These are phyloP conservation scores for Haemorhous mexicanus DNA, from an alignment of 2,113 vertebrate species.

Conservation along the genomic window DNA sequence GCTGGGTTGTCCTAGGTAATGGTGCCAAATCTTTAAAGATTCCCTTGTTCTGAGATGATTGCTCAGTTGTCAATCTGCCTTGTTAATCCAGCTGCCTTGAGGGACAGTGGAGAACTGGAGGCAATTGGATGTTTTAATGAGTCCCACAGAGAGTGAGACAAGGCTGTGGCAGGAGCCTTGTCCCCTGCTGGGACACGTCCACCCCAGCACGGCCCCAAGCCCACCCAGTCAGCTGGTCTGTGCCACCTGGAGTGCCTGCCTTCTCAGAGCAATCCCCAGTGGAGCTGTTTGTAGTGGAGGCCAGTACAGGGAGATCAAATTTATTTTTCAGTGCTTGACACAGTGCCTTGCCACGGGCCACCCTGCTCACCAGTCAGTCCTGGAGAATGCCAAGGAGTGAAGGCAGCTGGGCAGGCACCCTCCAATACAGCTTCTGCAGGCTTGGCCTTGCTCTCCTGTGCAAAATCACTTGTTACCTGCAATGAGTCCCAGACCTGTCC, in stretches of 20 bases:
- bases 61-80: background rate
- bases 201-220: fast-evolving
- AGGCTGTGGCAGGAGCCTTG: background rate
- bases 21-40: background rate
- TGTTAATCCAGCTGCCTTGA: background rate
- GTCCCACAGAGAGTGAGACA: background rate
- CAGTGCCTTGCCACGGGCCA: background rate
- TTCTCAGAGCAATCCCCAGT: fast-evolving
- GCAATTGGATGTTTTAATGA: background rate
- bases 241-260: fast-evolving
- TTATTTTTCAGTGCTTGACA: background rate
- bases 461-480: background rate
- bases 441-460: background rate
- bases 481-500: background rate
- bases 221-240: background rate
- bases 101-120: background rate
- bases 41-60: background rate
- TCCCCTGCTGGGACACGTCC: background rate
- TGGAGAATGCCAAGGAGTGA: fast-evolving
- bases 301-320: background rate
- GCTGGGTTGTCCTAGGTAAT: background rate
- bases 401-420: background rate
- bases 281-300: background rate
- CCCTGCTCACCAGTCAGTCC: background rate
- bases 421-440: background rate